These are phyloP conservation scores for Cenopis cana DNA, from an alignment of 2,888 invertebrate genomes.

Conservation along the genomic window DNA sequence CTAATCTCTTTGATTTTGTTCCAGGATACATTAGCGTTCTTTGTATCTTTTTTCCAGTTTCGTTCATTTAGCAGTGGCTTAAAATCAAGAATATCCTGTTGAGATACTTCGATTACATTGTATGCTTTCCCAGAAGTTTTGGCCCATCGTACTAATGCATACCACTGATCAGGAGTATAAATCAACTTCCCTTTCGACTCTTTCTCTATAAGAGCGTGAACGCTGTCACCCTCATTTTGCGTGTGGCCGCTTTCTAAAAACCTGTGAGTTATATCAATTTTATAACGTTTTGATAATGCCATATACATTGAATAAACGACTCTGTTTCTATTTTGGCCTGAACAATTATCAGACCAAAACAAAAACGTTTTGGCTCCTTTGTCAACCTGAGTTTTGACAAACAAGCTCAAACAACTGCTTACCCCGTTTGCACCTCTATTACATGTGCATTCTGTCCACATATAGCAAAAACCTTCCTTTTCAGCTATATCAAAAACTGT, in stretches of 20 bases:
- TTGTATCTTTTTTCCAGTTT: too few species aligned
- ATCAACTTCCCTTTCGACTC: too few species aligned
- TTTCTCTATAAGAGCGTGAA: too few species aligned
- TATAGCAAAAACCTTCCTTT: slow-evolving; percentile 14
- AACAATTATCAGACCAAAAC: slow-evolving; percentile 1
- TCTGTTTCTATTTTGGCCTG: neutral
- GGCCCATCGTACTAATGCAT: too few species aligned
- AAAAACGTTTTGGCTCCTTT: too few species aligned
- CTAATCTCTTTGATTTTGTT: neutral
- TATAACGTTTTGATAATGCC: neutral
- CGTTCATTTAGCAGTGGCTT: too few species aligned
- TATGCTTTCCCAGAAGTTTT: too few species aligned
- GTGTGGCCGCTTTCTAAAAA: neutral
- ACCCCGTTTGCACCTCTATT: slow-evolving; percentile 26
- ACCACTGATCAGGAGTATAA: too few species aligned
- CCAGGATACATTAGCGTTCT: neutral
- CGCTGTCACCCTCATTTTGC: too few species aligned
- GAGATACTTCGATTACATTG: too few species aligned
- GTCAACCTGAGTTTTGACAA: too few species aligned
- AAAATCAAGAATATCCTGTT: too few species aligned
- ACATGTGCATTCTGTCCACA: slow-evolving; percentile 15
- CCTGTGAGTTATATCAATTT: neutral
- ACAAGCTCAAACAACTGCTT: neutral
- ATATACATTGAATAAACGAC: neutral
- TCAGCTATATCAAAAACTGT: slow-evolving; percentile 8